Evolutionary conservation across 2,113 vertebrate species (phyloP), one percentile per base, ranked within the genome.

Genomic region (Vireo altiloquus): DNA sequence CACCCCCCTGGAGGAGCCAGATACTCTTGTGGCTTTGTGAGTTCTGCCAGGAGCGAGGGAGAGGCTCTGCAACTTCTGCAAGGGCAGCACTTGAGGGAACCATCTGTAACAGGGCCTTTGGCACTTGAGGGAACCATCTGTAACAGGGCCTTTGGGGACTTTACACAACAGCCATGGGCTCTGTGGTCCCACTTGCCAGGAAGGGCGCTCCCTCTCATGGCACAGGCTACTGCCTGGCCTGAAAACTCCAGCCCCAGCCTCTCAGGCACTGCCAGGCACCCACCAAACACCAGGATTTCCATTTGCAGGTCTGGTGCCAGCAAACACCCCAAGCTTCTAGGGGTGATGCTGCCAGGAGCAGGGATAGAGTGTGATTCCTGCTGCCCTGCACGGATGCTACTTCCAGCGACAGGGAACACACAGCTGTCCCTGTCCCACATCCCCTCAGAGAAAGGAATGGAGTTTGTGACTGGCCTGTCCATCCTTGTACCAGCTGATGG

Each of bases 401-500:
- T 56, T 44, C 33, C 5, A 81, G 53, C 1, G 2, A 21, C 1
- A 47, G 27, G 1, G 15, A 69, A 39, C 13, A 69, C 0, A 0
- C n/a, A 71, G 61, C 10, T 85, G 44, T 31, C 59, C 60, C 77
- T 53, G 47, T 30, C 69, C 20, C 11, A 78, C 83, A 89, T 44
- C 25, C 54, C 91, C 69, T 49, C 37, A 16, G 42, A 23, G 82
- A 82, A 96, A 92, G 46, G 76, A 95, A 97, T 3, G 1, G 28
- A 85, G 64, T 33, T 75, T 54, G 82, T 88, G 65, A 98, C 98
- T 98, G 69, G 98, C 99, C 99, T 99, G 99, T 97, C 99, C 99
- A 5, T 99, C 99, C 95, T 99, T 99, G 98, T 99, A 99, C 99
- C 99, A 99, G 97, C 98, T 98, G 93, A 99, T 97, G 20, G 97